Conservation (phyloP, 2,888 invertebrate genomes). For the Agonopterix alstromeriana region DNA sequence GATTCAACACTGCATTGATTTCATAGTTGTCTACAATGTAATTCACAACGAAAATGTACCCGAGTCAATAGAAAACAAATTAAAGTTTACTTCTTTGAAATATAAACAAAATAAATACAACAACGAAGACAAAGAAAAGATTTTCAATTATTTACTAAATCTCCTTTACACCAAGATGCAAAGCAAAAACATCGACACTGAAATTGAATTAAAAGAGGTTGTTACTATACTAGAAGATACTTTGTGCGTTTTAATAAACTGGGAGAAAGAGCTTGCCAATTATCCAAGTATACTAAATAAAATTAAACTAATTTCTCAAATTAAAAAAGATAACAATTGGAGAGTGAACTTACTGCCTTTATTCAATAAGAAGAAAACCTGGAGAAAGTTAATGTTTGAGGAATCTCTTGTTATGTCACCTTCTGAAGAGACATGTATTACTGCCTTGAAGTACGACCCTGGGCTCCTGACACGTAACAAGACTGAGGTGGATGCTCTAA, state of each 20-base stretch:
- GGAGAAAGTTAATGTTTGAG: slow-evolving; percentile 44
- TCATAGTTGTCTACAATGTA: slow-evolving; percentile 43
- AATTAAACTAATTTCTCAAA: slow-evolving; percentile 28
- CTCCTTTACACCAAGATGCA: slow-evolving; percentile 17
- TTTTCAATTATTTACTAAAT: slow-evolving; percentile 42
- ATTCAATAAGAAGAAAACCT: slow-evolving; percentile 40
- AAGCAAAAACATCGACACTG: slow-evolving; percentile 16
- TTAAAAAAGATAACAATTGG: slow-evolving; percentile 29
- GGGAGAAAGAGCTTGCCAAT: slow-evolving; percentile 38
- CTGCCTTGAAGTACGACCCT: slow-evolving; percentile 51
- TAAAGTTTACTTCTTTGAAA: slow-evolving; percentile 34
- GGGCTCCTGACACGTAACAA: slow-evolving; percentile 31
- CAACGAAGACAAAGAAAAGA: slow-evolving; percentile 27
- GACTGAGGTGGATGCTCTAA: slow-evolving; percentile 25
- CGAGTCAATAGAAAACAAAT: slow-evolving; percentile 40
- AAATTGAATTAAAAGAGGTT: slow-evolving; percentile 23
- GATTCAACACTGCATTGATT: slow-evolving; percentile 35
- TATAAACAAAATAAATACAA: slow-evolving; percentile 24
- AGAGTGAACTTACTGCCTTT: slow-evolving; percentile 24
- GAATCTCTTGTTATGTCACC: slow-evolving; percentile 37
- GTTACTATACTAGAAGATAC: slow-evolving; percentile 17
- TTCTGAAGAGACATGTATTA: slow-evolving; percentile 34
- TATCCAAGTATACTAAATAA: slow-evolving; percentile 26
- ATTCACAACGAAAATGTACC: slow-evolving; percentile 36
- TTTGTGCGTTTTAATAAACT: slow-evolving; percentile 25